phyloP scores from a whole-genome alignment of 2,888 invertebrate genomes.

The Lycaena phlaeas region DNA sequence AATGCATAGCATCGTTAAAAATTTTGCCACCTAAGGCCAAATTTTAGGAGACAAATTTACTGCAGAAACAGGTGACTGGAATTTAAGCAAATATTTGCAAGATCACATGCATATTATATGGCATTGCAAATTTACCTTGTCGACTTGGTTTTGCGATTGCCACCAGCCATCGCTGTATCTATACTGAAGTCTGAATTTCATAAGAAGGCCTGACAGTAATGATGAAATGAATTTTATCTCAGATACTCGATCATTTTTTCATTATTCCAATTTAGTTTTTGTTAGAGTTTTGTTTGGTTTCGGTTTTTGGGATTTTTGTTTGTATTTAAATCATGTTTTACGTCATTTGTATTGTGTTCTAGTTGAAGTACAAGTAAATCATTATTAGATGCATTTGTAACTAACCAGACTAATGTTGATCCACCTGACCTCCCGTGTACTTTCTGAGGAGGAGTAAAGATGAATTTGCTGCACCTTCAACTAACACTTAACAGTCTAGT shows the following conservation, averaged over 20 bases:
- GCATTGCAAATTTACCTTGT: no score
- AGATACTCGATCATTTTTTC: not conserved
- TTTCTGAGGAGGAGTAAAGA: conserved; percentile 60
- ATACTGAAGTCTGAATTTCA: no score
- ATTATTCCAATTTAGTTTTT: not conserved
- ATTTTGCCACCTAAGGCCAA: no score
- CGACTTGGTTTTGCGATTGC: no score
- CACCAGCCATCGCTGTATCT: no score
- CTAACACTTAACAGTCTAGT: not conserved
- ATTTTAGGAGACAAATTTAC: no score
- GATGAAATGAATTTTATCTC: conserved; percentile 7
- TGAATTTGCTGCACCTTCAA: conserved; percentile 18
- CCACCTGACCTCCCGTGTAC: conserved; percentile 49
- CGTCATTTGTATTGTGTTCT: not conserved
- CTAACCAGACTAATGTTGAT: conserved; percentile 35
- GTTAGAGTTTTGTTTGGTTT: not conserved
- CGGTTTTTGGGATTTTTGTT: not conserved
- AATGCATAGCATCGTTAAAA: not conserved
- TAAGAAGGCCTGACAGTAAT: no score
- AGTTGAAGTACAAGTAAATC: no score
- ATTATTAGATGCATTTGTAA: conserved; percentile 31
- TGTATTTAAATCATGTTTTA: not conserved
- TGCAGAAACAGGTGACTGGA: no score
- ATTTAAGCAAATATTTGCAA: no score
- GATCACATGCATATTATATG: no score